A percentile compares a stretch with the other conserved stretches of the same genome.
Conservation (phyloP, 2,888 invertebrate species). For the Scaeva pyrastri region DNA sequence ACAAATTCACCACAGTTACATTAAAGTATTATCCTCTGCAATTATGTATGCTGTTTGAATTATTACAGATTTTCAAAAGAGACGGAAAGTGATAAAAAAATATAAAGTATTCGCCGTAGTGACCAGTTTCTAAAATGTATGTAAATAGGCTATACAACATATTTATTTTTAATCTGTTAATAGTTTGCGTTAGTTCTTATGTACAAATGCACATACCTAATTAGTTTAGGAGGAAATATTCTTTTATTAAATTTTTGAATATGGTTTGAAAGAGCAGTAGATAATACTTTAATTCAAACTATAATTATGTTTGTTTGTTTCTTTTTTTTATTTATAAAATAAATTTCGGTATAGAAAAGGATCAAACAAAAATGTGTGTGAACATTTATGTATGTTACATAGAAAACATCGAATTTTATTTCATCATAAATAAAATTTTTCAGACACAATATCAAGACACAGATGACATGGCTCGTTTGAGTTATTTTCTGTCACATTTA, state of each 20-base stretch:
- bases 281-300: too few relatives aligned
- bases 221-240: too few relatives aligned
- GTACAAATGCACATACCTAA: too few relatives aligned
- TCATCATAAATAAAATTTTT: constrained; percentile 29
- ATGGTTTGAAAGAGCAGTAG: too few relatives aligned
- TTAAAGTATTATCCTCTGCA: not conserved
- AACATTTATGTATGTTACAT: constrained; percentile 32
- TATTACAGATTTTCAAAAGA: not conserved
- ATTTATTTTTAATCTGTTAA: too few relatives aligned
- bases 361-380: constrained; percentile 54
- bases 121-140: too few relatives aligned
- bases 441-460: constrained; percentile 56
- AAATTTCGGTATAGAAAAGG: not conserved
- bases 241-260: too few relatives aligned
- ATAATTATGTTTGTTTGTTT: not conserved
- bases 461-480: constrained; percentile 27
- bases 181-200: too few relatives aligned
- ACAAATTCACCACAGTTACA: not conserved
- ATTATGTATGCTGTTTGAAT: too few relatives aligned
- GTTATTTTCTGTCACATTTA: constrained; percentile 40
- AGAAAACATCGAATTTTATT: constrained; percentile 53
- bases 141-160: too few relatives aligned
- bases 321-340: too few relatives aligned
- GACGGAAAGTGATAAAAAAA: not conserved
- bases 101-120: not conserved